Base-by-base conservation (phyloP, 2,797 vertebrate genomes). In the Poecilia velifera region DNA sequence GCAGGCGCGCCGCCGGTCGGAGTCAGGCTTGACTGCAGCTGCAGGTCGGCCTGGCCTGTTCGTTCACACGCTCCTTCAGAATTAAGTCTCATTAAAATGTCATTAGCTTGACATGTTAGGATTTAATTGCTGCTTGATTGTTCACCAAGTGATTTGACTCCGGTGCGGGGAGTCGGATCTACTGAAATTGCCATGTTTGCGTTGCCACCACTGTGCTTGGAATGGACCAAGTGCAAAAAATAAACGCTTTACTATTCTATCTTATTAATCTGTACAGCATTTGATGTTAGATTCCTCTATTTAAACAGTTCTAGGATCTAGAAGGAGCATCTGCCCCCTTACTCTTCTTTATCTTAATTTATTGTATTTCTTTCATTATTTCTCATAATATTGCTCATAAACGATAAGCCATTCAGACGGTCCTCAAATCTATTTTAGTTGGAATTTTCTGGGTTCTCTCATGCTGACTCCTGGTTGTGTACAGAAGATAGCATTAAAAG, bases 61-160 rank as follows among this genome's bases (percentile, higher is more conserved):
- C 84, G 82, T 72, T 83, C 77, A 73, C 76, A 77, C 13, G 18
- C 77, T 72, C 82, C 90, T 87, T 72, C 62, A 78, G 84, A 90
- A 89, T 81, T 34, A 75, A 86, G 79, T 86, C 80, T 90, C 90
- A 90, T 94, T 93, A 90, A 90, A 84, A 79, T 84, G 71, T 88
- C 73, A 94, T 92, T 91, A 87, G 83, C 51, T 81, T 84, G 74
- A 83, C 86, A 87, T 9, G 20, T 82, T 57, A 66, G 82, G 75
- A 90, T 91, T 91, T 91, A 74, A 86, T 91, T 91, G 88, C 76
- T 81, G 76, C 82, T 81, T 84, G 82, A 84, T 86, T 87, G 84
- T 87, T 76, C 18, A 66, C 39, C 76, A 73, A 78, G 79, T 86
- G 62, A 77, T 91, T 91, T 88, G 81, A 70, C 47, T 80, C 36